Evolutionary conservation across 2,888 invertebrate genomes (phyloP), one percentile per base, ranked within the genome.

Genomic region (Chalcosyrphus nemorum): DNA sequence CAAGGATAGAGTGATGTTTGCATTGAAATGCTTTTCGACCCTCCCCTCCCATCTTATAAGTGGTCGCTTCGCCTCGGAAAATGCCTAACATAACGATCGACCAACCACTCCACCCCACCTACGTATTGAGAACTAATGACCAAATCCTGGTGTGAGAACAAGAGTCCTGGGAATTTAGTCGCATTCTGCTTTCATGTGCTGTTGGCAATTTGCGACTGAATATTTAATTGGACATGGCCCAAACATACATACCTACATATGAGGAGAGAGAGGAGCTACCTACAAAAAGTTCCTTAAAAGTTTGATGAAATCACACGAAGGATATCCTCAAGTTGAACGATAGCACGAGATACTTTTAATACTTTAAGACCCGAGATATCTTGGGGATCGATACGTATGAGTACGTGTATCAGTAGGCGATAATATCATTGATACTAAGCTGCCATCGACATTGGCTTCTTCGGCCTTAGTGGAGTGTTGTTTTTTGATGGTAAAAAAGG

Each of bases 131-230:
- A 21, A 35, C 43, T 63, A 71, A 81, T 65, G 63, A 52, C 57
- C 63, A 19, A 29, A 29, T n/a, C n/a, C 17, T 17, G 52, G 45
- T 19, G 9, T 6, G n/a, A 38, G 38, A 13, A 5, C 4, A 24
- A 35, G 50, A 35, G 13, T 50, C 13, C 17, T 13, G 32, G 43
- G 61, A 57, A 70, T 65, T 56, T 35, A 56, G 21, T 61, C 47
- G 38, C 65, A 61, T 72, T 66, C 56, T 66, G 56, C 68, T 68
- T 74, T 70, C 65, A 59, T 84, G 56, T 72, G 54, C 68, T 68
- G 56, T 63, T 84, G 65, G 80, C 84, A 84, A 70, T 80, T 78
- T 82, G 50, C 65, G 43, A 74, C 63, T 80, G 80, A 80, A 80
- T 84, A 80, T 80, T 75, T 80, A 78, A 84, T 84, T 70, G 43